Conservation (phyloP, 2,113 vertebrate genomes). For the Tamias sibiricus region DNA sequence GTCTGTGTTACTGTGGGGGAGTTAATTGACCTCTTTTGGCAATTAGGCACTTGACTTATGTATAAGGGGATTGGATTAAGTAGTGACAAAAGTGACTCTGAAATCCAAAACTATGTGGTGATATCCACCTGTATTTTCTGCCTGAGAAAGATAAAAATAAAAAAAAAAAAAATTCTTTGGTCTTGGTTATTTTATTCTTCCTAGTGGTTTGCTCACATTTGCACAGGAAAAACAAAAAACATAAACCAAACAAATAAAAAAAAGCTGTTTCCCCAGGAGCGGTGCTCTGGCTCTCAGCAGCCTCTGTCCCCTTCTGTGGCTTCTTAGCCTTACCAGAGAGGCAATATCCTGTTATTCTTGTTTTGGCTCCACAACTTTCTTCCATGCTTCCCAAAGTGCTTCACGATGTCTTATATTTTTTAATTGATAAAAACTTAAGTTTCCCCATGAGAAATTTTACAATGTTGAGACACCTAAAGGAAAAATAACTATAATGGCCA, state of each 20-base stretch:
- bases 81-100: neutral
- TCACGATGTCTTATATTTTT: neutral
- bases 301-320: neutral
- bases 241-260: neutral
- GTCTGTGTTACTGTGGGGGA: neutral
- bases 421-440: neutral
- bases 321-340: neutral
- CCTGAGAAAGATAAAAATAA: neutral
- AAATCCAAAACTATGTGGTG: neutral
- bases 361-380: neutral
- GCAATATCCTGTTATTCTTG: neutral
- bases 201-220: neutral
- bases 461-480: neutral
- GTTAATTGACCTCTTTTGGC: neutral
- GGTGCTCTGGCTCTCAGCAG: neutral
- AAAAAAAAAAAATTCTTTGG: neutral
- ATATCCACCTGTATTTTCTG: neutral
- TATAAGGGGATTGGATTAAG: neutral
- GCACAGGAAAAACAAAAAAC: neutral
- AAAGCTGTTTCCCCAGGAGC: neutral
- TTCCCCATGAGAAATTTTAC: conserved; percentile 2
- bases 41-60: neutral
- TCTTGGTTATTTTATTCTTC: neutral
- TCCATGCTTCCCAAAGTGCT: neutral
- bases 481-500: neutral